Conservation (phyloP, 1,140 invertebrate genomes). For the Megalonaias nervosa region DNA sequence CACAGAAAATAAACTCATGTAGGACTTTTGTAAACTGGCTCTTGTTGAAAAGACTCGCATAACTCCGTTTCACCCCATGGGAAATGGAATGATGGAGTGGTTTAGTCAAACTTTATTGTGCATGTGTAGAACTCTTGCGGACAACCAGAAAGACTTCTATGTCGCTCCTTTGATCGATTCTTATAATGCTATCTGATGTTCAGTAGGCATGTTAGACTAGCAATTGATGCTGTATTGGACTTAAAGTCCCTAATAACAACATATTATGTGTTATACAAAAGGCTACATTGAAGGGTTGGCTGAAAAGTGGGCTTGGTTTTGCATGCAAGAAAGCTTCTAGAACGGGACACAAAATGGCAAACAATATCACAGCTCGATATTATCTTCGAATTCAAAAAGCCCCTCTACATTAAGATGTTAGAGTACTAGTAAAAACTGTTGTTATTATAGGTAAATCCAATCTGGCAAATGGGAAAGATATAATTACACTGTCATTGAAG, state of each 20-base stretch:
- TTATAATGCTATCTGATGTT: conserved; percentile 10
- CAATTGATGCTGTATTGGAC: not conserved
- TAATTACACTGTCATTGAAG: conserved; percentile 1
- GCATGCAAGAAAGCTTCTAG: too few species aligned
- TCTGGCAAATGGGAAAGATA: conserved; percentile 8
- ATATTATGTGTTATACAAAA: too few species aligned
- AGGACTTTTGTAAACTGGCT: not conserved
- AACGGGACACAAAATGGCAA: too few species aligned
- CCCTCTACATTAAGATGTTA: not conserved
- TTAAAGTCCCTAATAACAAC: too few species aligned
- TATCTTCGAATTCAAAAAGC: too few species aligned
- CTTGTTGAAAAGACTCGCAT: conserved; percentile 5
- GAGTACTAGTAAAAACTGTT: not conserved
- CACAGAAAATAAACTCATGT: not conserved
- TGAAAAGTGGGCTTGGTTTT: too few species aligned
- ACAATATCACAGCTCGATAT: too few species aligned
- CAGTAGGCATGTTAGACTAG: not conserved
- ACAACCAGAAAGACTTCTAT: not conserved
- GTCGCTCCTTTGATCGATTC: conserved; percentile 10
- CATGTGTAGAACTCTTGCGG: not conserved
- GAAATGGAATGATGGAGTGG: conserved; percentile 2
- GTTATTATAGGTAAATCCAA: conserved; percentile 3
- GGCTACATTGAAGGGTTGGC: too few species aligned
- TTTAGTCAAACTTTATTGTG: not conserved
- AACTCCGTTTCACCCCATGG: conserved; percentile 8